Evolutionary conservation across 2,888 invertebrate species (phyloP).

Genomic region (Patella pellucida): DNA sequence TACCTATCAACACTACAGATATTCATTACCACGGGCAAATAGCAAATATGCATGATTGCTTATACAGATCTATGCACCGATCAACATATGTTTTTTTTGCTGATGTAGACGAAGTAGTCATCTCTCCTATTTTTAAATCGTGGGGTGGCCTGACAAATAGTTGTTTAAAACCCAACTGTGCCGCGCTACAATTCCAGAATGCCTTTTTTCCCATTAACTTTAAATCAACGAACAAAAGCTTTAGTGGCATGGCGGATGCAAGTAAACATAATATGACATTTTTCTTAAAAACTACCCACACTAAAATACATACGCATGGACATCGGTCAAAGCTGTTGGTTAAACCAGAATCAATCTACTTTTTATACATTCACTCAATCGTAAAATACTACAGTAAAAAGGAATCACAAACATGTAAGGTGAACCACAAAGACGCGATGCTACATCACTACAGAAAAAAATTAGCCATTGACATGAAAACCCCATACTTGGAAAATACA

Average conservation of each 20-base stretch:
- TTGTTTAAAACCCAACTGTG: not conserved
- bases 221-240: not conserved
- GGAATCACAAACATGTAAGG: not conserved
- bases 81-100: not conserved
- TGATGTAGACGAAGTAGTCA: slow-evolving; percentile 1
- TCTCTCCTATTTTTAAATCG: not conserved
- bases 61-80: not conserved
- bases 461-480: not conserved
- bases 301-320: not conserved
- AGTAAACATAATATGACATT: not conserved
- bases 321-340: not conserved
- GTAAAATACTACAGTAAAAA: not conserved
- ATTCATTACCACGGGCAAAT: slow-evolving; percentile 1
- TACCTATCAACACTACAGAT: not conserved
- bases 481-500: not conserved
- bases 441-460: not conserved
- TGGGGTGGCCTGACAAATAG: not conserved
- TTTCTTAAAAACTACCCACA: not conserved
- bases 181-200: not conserved
- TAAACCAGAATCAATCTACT: not conserved
- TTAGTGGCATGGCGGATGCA: not conserved
- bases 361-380: not conserved
- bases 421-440: not conserved
- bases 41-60: not conserved
- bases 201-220: not conserved